Evolutionary conservation across 92 coral and sea anemone species (phyloP), one percentile per base, ranked within the genome.

Genomic region (Blastomussa wellsi): DNA sequence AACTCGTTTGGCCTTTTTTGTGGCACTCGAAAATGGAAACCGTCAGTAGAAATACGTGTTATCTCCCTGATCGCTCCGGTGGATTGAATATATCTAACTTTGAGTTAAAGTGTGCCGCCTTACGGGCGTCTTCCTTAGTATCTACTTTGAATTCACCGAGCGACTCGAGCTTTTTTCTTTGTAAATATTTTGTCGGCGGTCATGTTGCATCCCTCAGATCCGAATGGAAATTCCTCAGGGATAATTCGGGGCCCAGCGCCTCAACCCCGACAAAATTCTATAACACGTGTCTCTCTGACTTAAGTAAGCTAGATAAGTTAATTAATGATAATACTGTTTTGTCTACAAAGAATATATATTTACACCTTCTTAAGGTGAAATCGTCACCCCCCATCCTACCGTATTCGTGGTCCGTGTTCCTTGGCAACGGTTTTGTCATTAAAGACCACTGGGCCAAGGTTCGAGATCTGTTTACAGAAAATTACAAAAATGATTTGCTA

Each of bases 11-110:
- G 81, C 81, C 81, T 4, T 77, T 77, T 10, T 22, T 77, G 0
- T 77, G 66, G 81, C 68, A 68, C 8, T 77, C 66, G 1, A 51
- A 5, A 64, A 31, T 77, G 3, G 68, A 77, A 10, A 77, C 81
- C 5, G 81, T 77, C 1, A 32, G 39, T 4, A 41, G 69, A 2
- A 51, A 31, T 53, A 31, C 28, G 1, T 31, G 67, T 12, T 51
- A 15, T 19, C 29, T 29, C 4, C 39, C 74, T 1, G 17, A 5
- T 0, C 22, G 14, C 0, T 16, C 26, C 0, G 74, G 74, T 12
- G 74, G 74, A 0, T 31, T 69, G 42, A 10, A 10, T 1, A 22
- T 69, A 9, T 1, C n/a, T 11, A 69, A 31, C 11, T 5, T 69
- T 0, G 20, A 32, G n/a, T 5, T 32, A 0, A 69, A 31, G 4